Conservation (phyloP, 2,888 invertebrate genomes). For the Idaea biselata region DNA sequence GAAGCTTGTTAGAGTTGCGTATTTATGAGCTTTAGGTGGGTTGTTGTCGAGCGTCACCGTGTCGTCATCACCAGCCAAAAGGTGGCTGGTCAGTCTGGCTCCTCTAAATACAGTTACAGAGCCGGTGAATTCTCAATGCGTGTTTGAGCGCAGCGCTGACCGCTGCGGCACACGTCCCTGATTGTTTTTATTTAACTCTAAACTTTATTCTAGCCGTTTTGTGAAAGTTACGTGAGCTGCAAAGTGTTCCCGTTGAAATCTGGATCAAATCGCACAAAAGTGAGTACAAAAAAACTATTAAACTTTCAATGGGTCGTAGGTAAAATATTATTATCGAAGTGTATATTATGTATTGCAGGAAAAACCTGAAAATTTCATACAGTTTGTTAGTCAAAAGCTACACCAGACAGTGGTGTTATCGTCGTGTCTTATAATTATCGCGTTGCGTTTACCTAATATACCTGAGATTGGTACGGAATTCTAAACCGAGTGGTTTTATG, state of each 20-base stretch:
- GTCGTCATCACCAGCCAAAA: slow-evolving; percentile 32
- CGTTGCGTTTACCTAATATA: too few species aligned
- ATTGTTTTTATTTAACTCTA: slow-evolving; percentile 25
- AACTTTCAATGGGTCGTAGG: too few species aligned
- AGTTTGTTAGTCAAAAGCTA: too few species aligned
- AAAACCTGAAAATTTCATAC: too few species aligned
- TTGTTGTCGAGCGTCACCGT: slow-evolving; percentile 29
- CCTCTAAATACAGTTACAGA: slow-evolving; percentile 39
- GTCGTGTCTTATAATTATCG: too few species aligned
- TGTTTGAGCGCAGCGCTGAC: slow-evolving; percentile 51
- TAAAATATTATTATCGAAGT: too few species aligned
- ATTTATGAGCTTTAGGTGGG: slow-evolving; percentile 31
- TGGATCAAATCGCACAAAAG: slow-evolving; percentile 40
- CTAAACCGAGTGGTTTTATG: too few species aligned
- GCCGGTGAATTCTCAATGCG: slow-evolving; percentile 43
- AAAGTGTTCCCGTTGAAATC: slow-evolving; percentile 13
- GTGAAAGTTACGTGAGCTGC: slow-evolving; percentile 11
- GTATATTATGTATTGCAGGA: too few species aligned
- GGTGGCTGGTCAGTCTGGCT: slow-evolving; percentile 23
- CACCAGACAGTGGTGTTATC: too few species aligned
- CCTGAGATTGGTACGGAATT: too few species aligned
- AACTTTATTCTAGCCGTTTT: slow-evolving; percentile 39
- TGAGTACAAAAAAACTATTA: slow-evolving; percentile 31
- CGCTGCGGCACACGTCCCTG: slow-evolving; percentile 43
- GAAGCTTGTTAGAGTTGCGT: slow-evolving; percentile 8